Evolutionary conservation across 2,888 invertebrate species (phyloP), one percentile per base, ranked within the genome.

Genomic region (Liopterus haemorrhoidalis): DNA sequence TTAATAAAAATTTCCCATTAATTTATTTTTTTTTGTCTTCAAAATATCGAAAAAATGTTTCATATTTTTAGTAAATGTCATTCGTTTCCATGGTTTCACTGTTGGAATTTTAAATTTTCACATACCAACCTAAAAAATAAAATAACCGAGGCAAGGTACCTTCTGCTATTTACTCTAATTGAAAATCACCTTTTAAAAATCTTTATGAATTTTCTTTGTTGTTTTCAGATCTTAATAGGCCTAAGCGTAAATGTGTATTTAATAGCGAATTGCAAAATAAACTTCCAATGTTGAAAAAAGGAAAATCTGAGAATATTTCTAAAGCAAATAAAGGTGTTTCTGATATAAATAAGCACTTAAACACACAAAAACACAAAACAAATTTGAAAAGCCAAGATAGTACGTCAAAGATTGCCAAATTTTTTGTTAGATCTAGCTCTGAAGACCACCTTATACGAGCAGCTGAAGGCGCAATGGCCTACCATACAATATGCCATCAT

Each of bases 281-380:
- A 18, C 37, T 48, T 31, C 48, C 38, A 21, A 46, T 46, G 38
- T 48, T 48, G 16, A 48, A 48, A 41, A 48, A 48, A 38, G 48
- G 48, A 21, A 48, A 31, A 48, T 48, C 42, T 46, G 48, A 48
- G 27, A 48, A 15, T 48, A 48, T 48, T 48, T 48, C 48, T n/a
- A 48, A 43, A 25, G 48, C 43, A 48, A 43, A 43, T 43, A 48
- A 48, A 37, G 48, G 48, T 30, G 38, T 48, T 16, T 11, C 15
- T 11, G 41, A 41, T 9, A 41, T 41, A 41, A 41, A 41, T 41
- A 37, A 41, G 22, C 42, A 47, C 41, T 41, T 49, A 22, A 45
- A 20, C 27, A 49, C 49, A 12, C 41, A 21, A 27, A 49, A 47
- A 49, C 49, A 49, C 46, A 47, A 41, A 49, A 47, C 41, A 9